Base-by-base conservation (phyloP, 2,113 vertebrate species). In the Pleuronectes platessa region DNA sequence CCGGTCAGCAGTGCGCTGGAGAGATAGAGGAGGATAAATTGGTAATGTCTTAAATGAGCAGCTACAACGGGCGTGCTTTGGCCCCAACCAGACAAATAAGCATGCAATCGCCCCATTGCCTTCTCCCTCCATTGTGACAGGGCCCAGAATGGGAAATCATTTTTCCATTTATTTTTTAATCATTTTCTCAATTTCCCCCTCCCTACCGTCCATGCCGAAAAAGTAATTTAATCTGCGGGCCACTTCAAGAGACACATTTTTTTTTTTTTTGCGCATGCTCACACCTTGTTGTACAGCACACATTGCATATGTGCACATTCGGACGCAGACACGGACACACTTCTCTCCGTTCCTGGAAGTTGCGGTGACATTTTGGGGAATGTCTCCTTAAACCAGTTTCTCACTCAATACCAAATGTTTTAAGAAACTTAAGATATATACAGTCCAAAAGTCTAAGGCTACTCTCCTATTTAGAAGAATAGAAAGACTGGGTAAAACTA, bases 121-220 rank as follows among this genome's bases (percentile, higher is more conserved):
- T 89, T 74, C 83, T 86, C 88, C 56, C 35, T 72, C 79, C 66
- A 86, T 90, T 88, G 82, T 91, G 83, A 88, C 87, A 78, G 78
- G 54, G 40, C 47, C 68, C 66, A 69, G 78, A 87, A 86, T 89
- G 71, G 79, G 82, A 88, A 91, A 88, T 90, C 74, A 84, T 78
- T 90, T 90, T 92, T 88, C 83, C 81, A 90, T 89, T 92, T 90
- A 84, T 79, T 88, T 62, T 91, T 86, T 89, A 88, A 88, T 90
- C 84, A 90, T 87, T 88, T 90, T 89, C 89, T 83, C 84, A 85
- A 91, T 90, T 80, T 70, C 67, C 49, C 67, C 70, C 55, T 68
- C 82, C 70, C 58, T 14, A 11, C 60, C 71, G 26, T 73, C 77
- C 79, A 71, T 74, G 49, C 74, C 17, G 55, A 45, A 47, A 88